Base-by-base conservation (phyloP, 1,140 invertebrate species). In the Littorina saxatilis region DNA sequence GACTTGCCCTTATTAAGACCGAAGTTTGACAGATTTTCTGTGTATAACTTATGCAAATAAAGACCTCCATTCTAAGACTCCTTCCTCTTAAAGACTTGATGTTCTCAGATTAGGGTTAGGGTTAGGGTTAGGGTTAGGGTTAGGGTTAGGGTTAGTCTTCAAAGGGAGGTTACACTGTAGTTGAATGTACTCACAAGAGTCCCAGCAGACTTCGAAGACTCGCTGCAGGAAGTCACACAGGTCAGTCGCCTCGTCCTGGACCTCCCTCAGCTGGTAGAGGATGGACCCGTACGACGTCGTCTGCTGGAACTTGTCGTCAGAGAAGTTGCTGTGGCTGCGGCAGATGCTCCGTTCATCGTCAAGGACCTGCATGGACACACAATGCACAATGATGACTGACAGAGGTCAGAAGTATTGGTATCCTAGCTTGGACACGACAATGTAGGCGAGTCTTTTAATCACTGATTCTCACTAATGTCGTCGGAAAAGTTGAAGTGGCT, bases 201-300 rank as follows among this genome's bases (percentile, higher is more conserved):
- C 83, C 82, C 87, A 87, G 15, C 86, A 66, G 20, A 89, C 82
- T 39, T 85, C 85, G 29, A 84, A 82, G 17, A 85, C 80, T 58
- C 86, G 80, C 68, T 84, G 82, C 0, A 86, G 47, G 79, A 87
- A 87, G 55, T 89, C 88, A 50, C 82, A 70, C 23, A 84, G 50
- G 29, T 85, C 83, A 1, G 80, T 83, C 2, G 84, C 85, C 40
- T 89, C 88, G 17, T 82, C 84, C 29, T 82, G 78, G 1, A 83
- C 86, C 55, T 89, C 86, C 20, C 84, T 68, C n/a, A 89, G 83
- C 75, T 89, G 86, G n/a, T 84, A 85, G 27, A 87, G 82, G 15
- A 89, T 82, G 27, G 86, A 84, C 0, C 88, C 88, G 55, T 89
- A 89, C 29, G 81, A 81, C 0, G 81, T 66, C 20, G 63, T 79